These are phyloP conservation scores for Rhagophthalmus giganteus DNA, from an alignment of 2,888 invertebrate species.

Conservation along the genomic window DNA sequence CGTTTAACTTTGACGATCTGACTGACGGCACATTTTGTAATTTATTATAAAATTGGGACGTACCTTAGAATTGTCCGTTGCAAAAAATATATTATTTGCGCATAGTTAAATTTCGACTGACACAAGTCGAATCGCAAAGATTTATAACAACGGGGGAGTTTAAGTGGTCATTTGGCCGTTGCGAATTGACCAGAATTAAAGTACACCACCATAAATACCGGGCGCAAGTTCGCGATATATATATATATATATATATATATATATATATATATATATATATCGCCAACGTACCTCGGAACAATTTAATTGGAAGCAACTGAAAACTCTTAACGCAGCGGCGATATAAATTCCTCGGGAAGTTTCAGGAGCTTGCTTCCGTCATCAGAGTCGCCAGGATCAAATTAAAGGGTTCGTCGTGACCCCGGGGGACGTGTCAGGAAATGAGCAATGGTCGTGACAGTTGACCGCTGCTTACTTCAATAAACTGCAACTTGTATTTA, in stretches of 20 bases:
- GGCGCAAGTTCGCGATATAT: constrained; percentile 5
- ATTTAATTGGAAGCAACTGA: constrained; percentile 3
- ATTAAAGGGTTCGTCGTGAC: not conserved
- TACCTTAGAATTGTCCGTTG: not conserved
- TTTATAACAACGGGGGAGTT: constrained; percentile 21
- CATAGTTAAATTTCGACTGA: not conserved
- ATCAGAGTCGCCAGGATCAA: not conserved
- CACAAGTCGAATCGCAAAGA: constrained; percentile 4
- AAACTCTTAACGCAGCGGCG: not conserved
- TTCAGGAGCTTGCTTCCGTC: not conserved
- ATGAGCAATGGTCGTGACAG: constrained; percentile 21
- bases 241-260: not conserved
- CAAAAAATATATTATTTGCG: not conserved
- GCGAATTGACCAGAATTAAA: constrained; percentile 33
- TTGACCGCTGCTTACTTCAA: constrained; percentile 27
- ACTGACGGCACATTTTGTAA: too few species aligned
- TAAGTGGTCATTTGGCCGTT: constrained; percentile 31
- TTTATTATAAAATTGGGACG: too few species aligned
- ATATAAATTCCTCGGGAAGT: not conserved
- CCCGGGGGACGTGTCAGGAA: constrained; percentile 13
- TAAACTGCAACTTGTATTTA: constrained; percentile 27
- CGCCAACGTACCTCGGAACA: too few species aligned
- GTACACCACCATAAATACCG: constrained; percentile 22
- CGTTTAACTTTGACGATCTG: too few species aligned
- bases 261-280: constrained; percentile 4